Evolutionary conservation across 1,140 invertebrate species (phyloP), one percentile per base, ranked within the genome.

Genomic region (Augochlora pura): DNA sequence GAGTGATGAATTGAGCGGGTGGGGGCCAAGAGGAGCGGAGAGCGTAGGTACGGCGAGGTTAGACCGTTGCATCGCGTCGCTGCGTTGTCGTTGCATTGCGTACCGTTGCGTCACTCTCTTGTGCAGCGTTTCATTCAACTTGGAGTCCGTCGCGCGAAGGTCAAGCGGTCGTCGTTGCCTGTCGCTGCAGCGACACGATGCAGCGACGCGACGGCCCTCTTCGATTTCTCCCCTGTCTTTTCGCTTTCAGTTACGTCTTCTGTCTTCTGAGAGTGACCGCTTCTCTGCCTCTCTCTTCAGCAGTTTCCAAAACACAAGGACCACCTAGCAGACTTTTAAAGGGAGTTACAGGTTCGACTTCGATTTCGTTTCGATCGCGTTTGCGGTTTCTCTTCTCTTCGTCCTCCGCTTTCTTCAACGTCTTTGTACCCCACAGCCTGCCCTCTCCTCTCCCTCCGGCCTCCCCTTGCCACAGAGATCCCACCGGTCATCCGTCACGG

Each of bases 61-160:
- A 77, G 76, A 78, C 64, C 54, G 70, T 79, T 85, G 77, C 73
- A 85, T 82, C 84, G 66, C 78, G 70, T 75, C 60, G 71, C 49
- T 65, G 38, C 62, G 39, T 38, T 73, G 77, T 79, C 77, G 77
- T 79, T 79, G 69, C 83, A 64, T 79, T 78, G 82, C 79, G 77
- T 78, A 84, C 70, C 82, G 88, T 88, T 92, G 90, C 92, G 90
- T 92, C 90, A 91, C 84, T 89, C 83, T 75, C 82, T 64, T 83
- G 78, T 77, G 79, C 71, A 73, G 81, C 87, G 88, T 91, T 93
- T 92, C 92, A 93, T 93, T 93, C 91, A 92, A 88, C 84, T 90
- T 89, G 84, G 81, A 83, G 71, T 75, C 77, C 71, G 82, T 88
- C 87, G 86, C 83, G 79, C 90, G 91, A 93, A 93, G 91, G 92